A percentile compares a stretch with the other conserved stretches of the same genome.
These are phyloP conservation scores for Nesoenas mayeri DNA, from an alignment of 2,113 vertebrate genomes.

Conservation along the genomic window DNA sequence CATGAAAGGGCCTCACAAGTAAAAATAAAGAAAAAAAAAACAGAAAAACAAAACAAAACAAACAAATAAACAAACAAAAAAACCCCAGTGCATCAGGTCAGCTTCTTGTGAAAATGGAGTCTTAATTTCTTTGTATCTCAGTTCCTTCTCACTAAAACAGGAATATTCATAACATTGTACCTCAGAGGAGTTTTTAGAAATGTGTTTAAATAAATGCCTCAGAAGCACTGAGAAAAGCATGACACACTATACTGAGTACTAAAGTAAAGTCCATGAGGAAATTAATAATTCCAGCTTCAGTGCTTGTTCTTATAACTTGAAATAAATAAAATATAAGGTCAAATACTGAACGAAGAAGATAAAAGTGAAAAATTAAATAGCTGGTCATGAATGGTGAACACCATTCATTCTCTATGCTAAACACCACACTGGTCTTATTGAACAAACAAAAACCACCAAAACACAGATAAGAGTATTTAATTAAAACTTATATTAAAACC, in stretches of 20 bases:
- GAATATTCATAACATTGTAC: conserved; percentile 24
- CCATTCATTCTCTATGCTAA: not conserved
- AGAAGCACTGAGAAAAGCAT: conserved; percentile 1
- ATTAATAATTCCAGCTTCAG: conserved; percentile 40
- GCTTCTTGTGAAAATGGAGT: not conserved
- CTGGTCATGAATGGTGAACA: conserved; percentile 32
- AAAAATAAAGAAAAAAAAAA: not conserved
- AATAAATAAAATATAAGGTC: conserved; percentile 48
- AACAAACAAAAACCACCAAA: not conserved
- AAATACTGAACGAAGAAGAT: conserved; percentile 54
- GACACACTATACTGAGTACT: not conserved
- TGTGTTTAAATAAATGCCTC: not conserved
- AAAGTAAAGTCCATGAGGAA: conserved; percentile 22
- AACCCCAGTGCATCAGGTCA: not conserved
- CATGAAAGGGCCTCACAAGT: not conserved
- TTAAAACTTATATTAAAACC: conserved; percentile 30
- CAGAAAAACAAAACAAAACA: too few relatives aligned
- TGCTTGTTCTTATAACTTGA: conserved; percentile 25
- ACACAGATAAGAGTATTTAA: conserved; percentile 24
- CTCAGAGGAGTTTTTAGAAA: conserved; percentile 17
- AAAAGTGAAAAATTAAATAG: conserved; percentile 59
- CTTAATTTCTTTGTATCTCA: not conserved
- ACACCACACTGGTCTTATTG: not conserved
- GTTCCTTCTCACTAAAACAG: not conserved
- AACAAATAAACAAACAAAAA: too few relatives aligned